Evolutionary conservation across 2,797 vertebrate species (phyloP).

Genomic region (Somateria mollissima): DNA sequence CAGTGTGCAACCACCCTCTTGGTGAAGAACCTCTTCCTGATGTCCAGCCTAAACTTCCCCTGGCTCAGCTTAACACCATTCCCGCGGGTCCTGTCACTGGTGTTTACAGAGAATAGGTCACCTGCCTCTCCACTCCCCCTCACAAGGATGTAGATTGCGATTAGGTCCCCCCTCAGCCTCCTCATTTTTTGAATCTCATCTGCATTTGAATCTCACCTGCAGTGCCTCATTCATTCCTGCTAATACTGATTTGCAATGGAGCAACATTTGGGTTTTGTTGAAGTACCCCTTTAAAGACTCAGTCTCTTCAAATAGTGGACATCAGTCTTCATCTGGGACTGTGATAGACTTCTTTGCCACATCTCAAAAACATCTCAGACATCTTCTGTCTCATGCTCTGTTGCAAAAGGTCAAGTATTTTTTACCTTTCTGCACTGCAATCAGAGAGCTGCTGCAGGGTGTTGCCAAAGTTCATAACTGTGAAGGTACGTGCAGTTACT

Average conservation of each 20-base stretch:
- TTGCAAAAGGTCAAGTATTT: background rate
- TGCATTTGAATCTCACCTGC: background rate
- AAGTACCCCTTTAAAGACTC: background rate
- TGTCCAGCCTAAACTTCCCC: too few relatives aligned
- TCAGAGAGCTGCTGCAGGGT: background rate
- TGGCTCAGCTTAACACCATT: too few relatives aligned
- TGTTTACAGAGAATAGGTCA: too few relatives aligned
- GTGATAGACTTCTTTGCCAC: background rate
- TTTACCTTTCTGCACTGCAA: background rate
- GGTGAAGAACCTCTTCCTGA: too few relatives aligned
- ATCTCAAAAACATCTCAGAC: background rate
- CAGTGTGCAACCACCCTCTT: too few relatives aligned
- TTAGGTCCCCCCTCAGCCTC: too few relatives aligned
- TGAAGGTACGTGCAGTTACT: background rate
- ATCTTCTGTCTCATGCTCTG: background rate
- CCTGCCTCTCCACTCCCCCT: too few relatives aligned
- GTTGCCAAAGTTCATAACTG: conserved; percentile 6
- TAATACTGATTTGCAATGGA: background rate
- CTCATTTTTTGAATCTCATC: too few relatives aligned
- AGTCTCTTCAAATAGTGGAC: background rate
- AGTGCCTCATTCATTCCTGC: background rate
- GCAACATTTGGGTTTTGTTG: background rate
- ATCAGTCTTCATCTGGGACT: background rate
- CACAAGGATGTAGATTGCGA: too few relatives aligned
- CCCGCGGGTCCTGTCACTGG: too few relatives aligned